Evolutionary conservation across 2,888 invertebrate species (phyloP).

Genomic region (Hypomecis atomaria): DNA sequence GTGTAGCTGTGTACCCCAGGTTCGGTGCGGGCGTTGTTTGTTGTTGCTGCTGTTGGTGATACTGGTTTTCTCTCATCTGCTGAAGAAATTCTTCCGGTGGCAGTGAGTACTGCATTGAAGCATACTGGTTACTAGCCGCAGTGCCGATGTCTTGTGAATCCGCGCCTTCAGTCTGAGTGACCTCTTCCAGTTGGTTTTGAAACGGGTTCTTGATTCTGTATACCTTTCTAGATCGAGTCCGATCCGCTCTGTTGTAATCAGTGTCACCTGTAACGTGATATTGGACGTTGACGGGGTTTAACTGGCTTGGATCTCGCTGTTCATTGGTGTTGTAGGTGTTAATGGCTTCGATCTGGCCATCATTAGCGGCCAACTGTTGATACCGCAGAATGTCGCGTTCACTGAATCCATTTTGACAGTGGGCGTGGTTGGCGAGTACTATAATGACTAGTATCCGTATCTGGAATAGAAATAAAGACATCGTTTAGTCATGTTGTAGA

Average conservation of each 20-base stretch:
- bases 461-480: constrained; percentile 61
- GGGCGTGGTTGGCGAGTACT: constrained; percentile 59
- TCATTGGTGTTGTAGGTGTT: constrained; percentile 66
- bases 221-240: constrained; percentile 67
- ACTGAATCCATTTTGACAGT: constrained; percentile 74
- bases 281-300: constrained; percentile 65
- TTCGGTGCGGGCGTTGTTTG: constrained; percentile 70
- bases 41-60: constrained; percentile 67
- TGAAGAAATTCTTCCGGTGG: constrained; percentile 80
- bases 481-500: constrained; percentile 34
- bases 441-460: constrained; percentile 78
- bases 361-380: constrained; percentile 66
- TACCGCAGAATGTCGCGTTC: constrained; percentile 70
- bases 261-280: constrained; percentile 67
- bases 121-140: constrained; percentile 81
- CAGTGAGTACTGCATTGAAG: constrained; percentile 76
- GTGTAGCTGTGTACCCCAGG: constrained; percentile 73
- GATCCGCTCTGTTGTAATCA: constrained; percentile 62
- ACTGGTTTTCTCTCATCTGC: constrained; percentile 74
- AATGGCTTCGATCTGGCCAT: constrained; percentile 64
- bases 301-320: constrained; percentile 68
- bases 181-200: constrained; percentile 65
- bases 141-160: constrained; percentile 67
- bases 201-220: constrained; percentile 79
- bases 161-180: constrained; percentile 53